Evolutionary conservation across 2,888 invertebrate genomes (phyloP), one percentile per base, ranked within the genome.

Genomic region (Zelleria hepariella): DNA sequence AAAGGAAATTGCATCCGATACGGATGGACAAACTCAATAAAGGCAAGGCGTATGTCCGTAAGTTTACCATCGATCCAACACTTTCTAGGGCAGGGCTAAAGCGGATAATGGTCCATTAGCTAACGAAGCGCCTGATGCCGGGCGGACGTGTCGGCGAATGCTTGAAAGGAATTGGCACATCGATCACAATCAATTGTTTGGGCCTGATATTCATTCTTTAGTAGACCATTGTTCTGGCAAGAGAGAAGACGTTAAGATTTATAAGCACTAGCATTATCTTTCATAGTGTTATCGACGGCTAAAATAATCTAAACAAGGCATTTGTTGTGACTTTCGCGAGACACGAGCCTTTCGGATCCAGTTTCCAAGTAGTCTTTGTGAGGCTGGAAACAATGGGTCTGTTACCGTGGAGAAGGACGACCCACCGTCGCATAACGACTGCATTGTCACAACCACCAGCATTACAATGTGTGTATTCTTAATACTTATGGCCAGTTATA

Each of bases 401-500:
- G 78, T 80, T 77, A 75, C 80, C 80, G 84, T 82, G 77, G 78
- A 82, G 86, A 86, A 88, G 88, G 88, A 74, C 84, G 80, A 75
- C 67, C 73, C 77, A 79, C 65, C 80, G 68, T 75, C 74, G 83
- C 81, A 81, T 82, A 82, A 86, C 80, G 78, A 75, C 73, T 77
- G 80, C 80, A 80, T 79, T 79, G 59, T 57, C 52, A 18, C 63
- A 65, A 64, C n/a, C n/a, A n/a, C n/a, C 64, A 66, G 64, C 62
- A 49, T 51, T 69, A 67, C 68, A 72, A 70, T 65, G 67, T 70
- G 74, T 72, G 71, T 71, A 64, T 68, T 68, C 18, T 27, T 51
- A 51, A 20, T 10, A 20, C 21, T 42, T 42, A 42, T 24, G 24
- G n/a, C n/a, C n/a, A n/a, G n/a, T n/a, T n/a, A n/a, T n/a, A n/a